phyloP scores from a whole-genome alignment of 2,113 vertebrate species.

The Perccottus glenii region DNA sequence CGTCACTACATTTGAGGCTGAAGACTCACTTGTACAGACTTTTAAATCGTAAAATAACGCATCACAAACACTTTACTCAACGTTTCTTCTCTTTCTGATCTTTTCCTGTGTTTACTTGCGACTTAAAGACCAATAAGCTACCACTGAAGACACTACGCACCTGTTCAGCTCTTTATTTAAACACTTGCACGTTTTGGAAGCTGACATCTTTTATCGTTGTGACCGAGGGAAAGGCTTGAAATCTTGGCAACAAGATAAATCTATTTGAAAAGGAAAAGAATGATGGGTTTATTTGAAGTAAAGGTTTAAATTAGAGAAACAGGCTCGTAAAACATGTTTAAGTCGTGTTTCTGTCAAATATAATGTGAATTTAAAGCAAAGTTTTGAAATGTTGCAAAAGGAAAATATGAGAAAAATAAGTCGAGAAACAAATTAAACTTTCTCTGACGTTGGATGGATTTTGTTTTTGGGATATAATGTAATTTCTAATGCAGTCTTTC shows the following conservation, averaged over 20 bases:
- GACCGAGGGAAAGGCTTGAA: not conserved
- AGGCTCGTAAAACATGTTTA: too few species aligned
- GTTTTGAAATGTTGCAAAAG: too few species aligned
- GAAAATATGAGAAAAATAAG: too few species aligned
- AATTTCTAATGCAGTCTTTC: too few species aligned
- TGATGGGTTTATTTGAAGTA: not conserved
- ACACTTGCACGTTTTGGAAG: conserved; percentile 15
- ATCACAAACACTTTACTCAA: not conserved
- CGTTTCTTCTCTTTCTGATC: not conserved
- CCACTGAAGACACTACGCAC: conserved; percentile 33
- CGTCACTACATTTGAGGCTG: conserved; percentile 19
- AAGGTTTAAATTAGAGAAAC: not conserved
- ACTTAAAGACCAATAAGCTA: conserved; percentile 52
- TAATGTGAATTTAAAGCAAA: too few species aligned
- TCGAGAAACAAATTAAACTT: too few species aligned
- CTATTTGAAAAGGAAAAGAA: not conserved
- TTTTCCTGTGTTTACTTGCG: not conserved
- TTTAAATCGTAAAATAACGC: conserved; percentile 12
- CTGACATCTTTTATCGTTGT: not conserved
- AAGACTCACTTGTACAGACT: conserved; percentile 8
- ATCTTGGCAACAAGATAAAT: conserved; percentile 4
- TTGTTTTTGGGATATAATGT: too few species aligned
- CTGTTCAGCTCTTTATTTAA: not conserved
- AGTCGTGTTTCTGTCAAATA: too few species aligned
- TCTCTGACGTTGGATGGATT: too few species aligned